A percentile compares a stretch with the other conserved stretches of the same genome.
Evolutionary conservation across 2,113 vertebrate genomes (phyloP).

Genomic region (Thamnaconus septentrionalis): DNA sequence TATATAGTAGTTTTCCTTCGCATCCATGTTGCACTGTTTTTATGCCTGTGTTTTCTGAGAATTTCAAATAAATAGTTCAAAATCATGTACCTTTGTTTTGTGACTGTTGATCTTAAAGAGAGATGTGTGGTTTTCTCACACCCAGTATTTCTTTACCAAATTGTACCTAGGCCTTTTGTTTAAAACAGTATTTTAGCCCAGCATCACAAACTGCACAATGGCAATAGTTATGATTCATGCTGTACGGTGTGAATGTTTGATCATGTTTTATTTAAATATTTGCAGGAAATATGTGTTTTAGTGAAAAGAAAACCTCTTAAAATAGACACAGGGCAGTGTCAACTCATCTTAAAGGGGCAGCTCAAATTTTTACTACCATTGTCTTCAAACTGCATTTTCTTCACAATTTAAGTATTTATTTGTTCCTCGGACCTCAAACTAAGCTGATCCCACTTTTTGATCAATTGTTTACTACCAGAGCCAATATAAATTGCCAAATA

Average conservation of each 20-base stretch:
- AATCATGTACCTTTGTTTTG: constrained; percentile 10
- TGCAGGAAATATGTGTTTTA: neutral
- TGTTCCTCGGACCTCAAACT: too few species aligned
- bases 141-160: too few species aligned
- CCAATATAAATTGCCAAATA: too few species aligned
- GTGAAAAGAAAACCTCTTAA: constrained; percentile 14
- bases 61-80: constrained; percentile 49
- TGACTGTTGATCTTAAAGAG: constrained; percentile 22
- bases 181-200: constrained; percentile 5
- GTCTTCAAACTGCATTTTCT: constrained; percentile 8
- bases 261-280: neutral
- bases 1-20: too few species aligned
- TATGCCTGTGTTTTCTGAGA: constrained; percentile 22
- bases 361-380: constrained; percentile 8
- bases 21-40: constrained; percentile 3
- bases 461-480: too few species aligned
- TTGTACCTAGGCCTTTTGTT: constrained; percentile 10
- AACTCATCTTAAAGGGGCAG: constrained; percentile 59
- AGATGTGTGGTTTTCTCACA: too few species aligned
- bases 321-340: constrained; percentile 29
- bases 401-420: too few species aligned
- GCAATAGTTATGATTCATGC: too few species aligned
- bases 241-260: neutral
- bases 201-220: constrained; percentile 1
- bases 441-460: too few species aligned